phyloP scores from a whole-genome alignment of 1,140 invertebrate species.

The Drosophila virilis region DNA sequence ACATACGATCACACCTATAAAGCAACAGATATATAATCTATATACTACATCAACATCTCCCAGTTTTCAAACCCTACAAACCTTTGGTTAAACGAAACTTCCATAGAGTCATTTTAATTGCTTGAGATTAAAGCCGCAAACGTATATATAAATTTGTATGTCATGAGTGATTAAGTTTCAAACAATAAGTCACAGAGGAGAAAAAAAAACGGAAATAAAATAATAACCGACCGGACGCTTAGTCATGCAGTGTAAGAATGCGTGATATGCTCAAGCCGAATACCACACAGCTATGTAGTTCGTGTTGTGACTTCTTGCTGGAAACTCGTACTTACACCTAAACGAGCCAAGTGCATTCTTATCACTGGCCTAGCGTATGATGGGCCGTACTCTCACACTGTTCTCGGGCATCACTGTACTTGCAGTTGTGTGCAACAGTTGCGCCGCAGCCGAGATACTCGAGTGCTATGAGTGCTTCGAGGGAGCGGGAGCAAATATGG shows the following conservation, averaged over 20 bases:
- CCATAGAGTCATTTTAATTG: no score
- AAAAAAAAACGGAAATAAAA: constrained; percentile 17
- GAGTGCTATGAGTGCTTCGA: constrained; percentile 43
- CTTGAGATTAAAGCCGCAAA: not conserved
- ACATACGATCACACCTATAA: no score
- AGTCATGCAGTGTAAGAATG: constrained; percentile 19
- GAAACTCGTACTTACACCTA: constrained; percentile 16
- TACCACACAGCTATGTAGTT: constrained; percentile 21
- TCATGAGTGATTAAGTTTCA: not conserved
- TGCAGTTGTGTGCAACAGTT: constrained; percentile 1
- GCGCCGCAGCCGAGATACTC: constrained; percentile 4
- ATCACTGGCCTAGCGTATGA: constrained; percentile 5
- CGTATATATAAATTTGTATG: not conserved
- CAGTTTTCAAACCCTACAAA: no score
- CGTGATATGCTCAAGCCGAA: constrained; percentile 19
- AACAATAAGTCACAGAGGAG: no score
- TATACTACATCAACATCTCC: no score
- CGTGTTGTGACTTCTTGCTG: constrained; percentile 24
- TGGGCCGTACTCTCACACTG: not conserved
- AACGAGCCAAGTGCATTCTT: not conserved
- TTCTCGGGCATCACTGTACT: constrained; percentile 18
- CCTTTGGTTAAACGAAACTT: no score
- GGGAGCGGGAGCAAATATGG: not conserved
- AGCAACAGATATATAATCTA: no score
- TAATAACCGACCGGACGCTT: constrained; percentile 19